Conservation (phyloP, 2,113 vertebrate species). For the Mandrillus leucophaeus region DNA sequence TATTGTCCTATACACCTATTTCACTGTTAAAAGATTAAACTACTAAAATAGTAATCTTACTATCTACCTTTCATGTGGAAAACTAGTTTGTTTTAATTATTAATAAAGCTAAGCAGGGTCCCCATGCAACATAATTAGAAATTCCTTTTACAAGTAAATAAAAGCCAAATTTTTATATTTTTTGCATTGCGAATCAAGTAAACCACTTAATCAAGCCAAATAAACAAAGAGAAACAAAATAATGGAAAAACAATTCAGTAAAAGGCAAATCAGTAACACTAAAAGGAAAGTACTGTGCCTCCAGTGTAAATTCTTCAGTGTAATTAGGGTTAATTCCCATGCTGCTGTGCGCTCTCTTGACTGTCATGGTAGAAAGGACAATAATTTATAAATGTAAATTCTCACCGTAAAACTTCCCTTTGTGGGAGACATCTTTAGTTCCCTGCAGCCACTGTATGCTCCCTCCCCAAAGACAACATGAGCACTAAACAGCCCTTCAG, state of each 20-base stretch:
- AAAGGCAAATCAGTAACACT: neutral
- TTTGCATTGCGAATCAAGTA: neutral
- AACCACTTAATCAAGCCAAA: neutral
- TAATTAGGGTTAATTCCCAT: neutral
- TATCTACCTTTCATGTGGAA: neutral
- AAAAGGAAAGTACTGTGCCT: neutral
- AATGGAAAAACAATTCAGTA: neutral
- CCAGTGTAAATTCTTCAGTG: neutral
- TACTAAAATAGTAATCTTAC: neutral
- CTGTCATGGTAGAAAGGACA: neutral
- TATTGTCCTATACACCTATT: neutral
- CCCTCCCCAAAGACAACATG: neutral
- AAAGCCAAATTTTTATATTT: neutral
- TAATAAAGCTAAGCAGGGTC: neutral
- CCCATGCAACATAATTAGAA: neutral
- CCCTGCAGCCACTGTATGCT: neutral
- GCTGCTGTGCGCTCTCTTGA: neutral
- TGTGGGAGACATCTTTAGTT: neutral
- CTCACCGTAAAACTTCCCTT: neutral
- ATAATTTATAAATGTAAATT: neutral
- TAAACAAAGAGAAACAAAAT: conserved; percentile 1
- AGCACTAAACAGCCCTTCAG: neutral
- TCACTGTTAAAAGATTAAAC: neutral
- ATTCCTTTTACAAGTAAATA: neutral
- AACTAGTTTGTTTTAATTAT: neutral